Evolutionary conservation across 1,140 invertebrate species (phyloP), one percentile per base, ranked within the genome.

Genomic region (Sitophilus oryzae): DNA sequence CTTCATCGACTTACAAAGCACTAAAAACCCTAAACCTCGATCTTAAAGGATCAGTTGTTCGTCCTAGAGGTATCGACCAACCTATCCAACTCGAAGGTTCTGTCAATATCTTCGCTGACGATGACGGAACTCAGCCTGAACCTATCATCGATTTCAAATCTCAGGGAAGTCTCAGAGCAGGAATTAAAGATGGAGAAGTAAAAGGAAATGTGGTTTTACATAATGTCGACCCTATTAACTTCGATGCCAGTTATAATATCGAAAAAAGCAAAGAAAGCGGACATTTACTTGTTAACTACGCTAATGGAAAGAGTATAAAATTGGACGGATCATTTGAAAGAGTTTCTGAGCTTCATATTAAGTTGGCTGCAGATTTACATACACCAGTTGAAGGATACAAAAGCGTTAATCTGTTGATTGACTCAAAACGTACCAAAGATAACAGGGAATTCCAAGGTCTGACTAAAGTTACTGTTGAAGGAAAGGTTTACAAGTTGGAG

Each of bases 381-480:
- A 75, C 77, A 0, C 78, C 78, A 0, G 61, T 71, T 20, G 78
- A 82, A 34, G 75, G 77, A 21, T 60, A 77, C 2, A 80, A 78
- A 58, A 74, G 76, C 18, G 66, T 81, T 6, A 75, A 81, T 6
- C 8, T 86, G 2, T 65, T 68, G 1, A 61, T 84, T 1, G 69
- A 72, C 3, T 73, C 76, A 16, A 78, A 81, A 72, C 75, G 69
- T 23, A 67, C 72, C 11, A 60, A 74, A 0, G 74, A 77, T 1
- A 74, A 77, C 23, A 77, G 75, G 1, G 68, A 72, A 38, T 64
- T 68, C 6, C 66, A 67, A 21, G 71, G 71, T 10, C 65, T 76
- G 2, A 40, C 76, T 0, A 35, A 68, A 0, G 54, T 79, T 0
- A 72, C 63, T 2, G 69, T 68, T 2, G 76, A 83, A 35, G 74